These are phyloP conservation scores for Noturus placidus DNA, from an alignment of 2,113 vertebrate species.

Conservation along the genomic window DNA sequence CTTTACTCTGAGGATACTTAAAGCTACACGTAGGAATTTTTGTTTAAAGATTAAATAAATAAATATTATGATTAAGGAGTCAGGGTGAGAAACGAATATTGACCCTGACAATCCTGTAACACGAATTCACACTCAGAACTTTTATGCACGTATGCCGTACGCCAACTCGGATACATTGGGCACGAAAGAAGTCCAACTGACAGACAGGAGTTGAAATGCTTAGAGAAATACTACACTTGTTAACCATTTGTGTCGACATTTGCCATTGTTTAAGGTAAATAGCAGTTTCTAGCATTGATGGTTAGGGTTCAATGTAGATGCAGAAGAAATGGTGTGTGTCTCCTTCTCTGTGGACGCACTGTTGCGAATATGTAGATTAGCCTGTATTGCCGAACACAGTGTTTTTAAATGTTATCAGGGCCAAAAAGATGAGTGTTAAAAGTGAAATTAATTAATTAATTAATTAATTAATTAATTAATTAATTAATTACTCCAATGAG, in stretches of 20 bases:
- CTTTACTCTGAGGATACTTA: not conserved
- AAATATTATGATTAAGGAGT: not conserved
- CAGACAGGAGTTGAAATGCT: not conserved
- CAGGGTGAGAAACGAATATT: not conserved
- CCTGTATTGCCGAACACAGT: not conserved
- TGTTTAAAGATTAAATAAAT: not conserved
- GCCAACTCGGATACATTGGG: not conserved
- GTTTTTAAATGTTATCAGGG: not conserved
- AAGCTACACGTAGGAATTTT: not conserved
- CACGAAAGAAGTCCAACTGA: not conserved
- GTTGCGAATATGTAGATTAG: not conserved
- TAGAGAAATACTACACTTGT: too few relatives aligned
- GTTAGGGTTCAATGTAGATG: not conserved
- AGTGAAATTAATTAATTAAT: not conserved
- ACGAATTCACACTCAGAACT: not conserved
- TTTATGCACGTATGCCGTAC: not conserved
- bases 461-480: too few relatives aligned
- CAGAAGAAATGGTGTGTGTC: not conserved
- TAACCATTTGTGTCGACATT: not conserved
- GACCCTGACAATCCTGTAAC: not conserved
- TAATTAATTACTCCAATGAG: not conserved
- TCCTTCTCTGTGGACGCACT: not conserved
- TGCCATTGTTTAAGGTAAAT: not conserved
- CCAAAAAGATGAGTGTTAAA: not conserved
- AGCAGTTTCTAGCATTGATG: not conserved